phyloP scores from a whole-genome alignment of 2,797 vertebrate genomes.

The Luscinia megarhynchos region DNA sequence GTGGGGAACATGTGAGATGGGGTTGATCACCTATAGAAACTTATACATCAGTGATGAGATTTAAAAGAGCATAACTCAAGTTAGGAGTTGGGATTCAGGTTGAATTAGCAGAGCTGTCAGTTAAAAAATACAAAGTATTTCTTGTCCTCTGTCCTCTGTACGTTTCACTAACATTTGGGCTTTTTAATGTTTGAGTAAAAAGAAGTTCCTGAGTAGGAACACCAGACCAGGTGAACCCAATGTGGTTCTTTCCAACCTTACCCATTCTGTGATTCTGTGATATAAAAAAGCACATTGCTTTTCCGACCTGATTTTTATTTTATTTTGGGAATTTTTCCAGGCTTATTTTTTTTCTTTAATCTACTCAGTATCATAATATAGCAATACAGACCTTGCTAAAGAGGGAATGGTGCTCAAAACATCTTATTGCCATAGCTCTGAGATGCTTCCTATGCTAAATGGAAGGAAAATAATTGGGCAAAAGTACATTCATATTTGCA shows the following conservation, averaged over 20 bases:
- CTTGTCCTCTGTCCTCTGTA: background rate
- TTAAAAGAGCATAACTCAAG: background rate
- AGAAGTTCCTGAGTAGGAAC: background rate
- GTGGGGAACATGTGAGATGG: rapidly evolving
- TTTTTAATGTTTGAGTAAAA: background rate
- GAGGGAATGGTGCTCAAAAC: background rate
- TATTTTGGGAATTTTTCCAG: background rate
- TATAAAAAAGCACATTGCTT: background rate
- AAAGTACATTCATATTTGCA: background rate
- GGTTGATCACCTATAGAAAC: background rate
- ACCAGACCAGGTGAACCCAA: background rate
- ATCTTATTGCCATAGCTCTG: background rate
- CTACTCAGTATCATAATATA: background rate
- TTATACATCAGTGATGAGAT: background rate
- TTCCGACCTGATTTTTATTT: background rate
- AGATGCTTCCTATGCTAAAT: background rate
- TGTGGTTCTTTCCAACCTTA: background rate
- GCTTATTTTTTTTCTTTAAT: background rate
- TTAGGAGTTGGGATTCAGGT: background rate
- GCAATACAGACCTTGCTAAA: background rate
- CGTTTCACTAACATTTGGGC: background rate
- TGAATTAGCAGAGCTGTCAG: background rate
- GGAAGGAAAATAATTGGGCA: background rate
- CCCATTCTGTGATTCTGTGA: background rate
- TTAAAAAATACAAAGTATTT: background rate